phyloP scores from a whole-genome alignment of 64 coral and sea anemone species.

The Cladopsammia gracilis region DNA sequence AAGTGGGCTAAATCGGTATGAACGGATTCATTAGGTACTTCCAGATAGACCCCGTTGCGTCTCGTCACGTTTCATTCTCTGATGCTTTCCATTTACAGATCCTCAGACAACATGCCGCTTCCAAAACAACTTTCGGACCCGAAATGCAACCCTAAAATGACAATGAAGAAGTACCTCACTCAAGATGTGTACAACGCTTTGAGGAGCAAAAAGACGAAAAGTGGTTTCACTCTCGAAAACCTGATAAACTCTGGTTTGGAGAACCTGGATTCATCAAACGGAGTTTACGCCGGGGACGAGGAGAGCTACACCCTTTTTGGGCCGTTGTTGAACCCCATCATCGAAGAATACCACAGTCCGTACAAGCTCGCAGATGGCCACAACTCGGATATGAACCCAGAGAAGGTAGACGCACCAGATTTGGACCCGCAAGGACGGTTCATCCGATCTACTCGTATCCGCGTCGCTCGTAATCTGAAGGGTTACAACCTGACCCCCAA shows the following conservation, averaged over 20 bases:
- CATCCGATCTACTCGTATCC: slow-evolving; percentile 78
- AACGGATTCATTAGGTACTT: not conserved
- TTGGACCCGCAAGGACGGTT: slow-evolving; percentile 47
- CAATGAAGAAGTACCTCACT: slow-evolving; percentile 79
- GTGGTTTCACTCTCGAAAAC: slow-evolving; percentile 59
- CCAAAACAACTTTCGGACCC: slow-evolving; percentile 12
- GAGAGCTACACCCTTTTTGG: slow-evolving; percentile 68
- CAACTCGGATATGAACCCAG: slow-evolving; percentile 64
- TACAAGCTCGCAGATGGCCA: slow-evolving; percentile 67
- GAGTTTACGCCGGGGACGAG: slow-evolving; percentile 82
- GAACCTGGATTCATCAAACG: slow-evolving; percentile 84
- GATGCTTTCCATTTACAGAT: not conserved
- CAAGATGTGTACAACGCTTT: slow-evolving; percentile 73
- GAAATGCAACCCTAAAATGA: slow-evolving; percentile 32
- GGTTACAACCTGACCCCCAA: slow-evolving; percentile 65
- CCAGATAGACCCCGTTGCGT: not conserved
- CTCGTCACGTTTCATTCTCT: not conserved
- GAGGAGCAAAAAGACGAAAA: slow-evolving; percentile 75
- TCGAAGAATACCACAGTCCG: slow-evolving; percentile 77
- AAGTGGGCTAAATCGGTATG: too few species aligned
- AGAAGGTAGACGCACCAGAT: slow-evolving; percentile 56
- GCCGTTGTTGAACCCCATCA: slow-evolving; percentile 49
- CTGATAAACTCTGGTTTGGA: slow-evolving; percentile 79
- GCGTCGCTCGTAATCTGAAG: slow-evolving; percentile 73
- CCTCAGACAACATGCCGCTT: not conserved